Evolutionary conservation across 2,888 invertebrate species (phyloP), one percentile per base, ranked within the genome.

Genomic region (Trachelus troglodyta): DNA sequence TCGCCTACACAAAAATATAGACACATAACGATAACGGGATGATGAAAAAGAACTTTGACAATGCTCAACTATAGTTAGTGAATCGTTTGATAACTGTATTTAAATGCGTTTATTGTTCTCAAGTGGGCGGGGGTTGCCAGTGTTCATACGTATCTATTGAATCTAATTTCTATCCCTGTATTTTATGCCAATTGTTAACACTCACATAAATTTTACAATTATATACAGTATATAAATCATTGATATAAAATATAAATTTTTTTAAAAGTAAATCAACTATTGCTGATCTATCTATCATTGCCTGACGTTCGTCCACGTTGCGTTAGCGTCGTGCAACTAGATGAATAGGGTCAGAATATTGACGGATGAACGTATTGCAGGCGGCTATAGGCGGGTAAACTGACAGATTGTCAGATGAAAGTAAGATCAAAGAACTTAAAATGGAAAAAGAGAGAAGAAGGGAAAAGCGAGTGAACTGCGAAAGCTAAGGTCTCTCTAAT

Each of bases 61-160:
- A 87, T 82, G 86, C 86, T 86, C 86, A 86, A 86, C 83, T 84
- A 84, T 75, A 79, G 80, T 82, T 87, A 87, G 82, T 80, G 71
- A 81, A 87, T 84, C 80, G 81, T 81, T 87, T 82, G 81, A 85
- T 75, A 78, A 71, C 71, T 74, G 74, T 77, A 77, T 77, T 68
- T 34, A 56, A 56, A 23, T 56, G 56, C 56, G 71, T 71, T 71
- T 71, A 33, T 71, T 71, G 31, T 71, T 77, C 69, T 75, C 77
- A 75, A 56, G 56, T 23, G 56, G 56, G 56, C 56, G 9, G 23
- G 56, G 56, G 75, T 75, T 78, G 78, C 76, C 34, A 73, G 76
- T 76, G 78, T 78, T 76, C 75, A 73, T 78, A 69, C 69, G 71
- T 81, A 83, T 82, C 80, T 80, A 81, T 79, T 78, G 79, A 73